These are phyloP conservation scores for Cairina moschata DNA, from an alignment of 2,113 vertebrate species.

Conservation along the genomic window DNA sequence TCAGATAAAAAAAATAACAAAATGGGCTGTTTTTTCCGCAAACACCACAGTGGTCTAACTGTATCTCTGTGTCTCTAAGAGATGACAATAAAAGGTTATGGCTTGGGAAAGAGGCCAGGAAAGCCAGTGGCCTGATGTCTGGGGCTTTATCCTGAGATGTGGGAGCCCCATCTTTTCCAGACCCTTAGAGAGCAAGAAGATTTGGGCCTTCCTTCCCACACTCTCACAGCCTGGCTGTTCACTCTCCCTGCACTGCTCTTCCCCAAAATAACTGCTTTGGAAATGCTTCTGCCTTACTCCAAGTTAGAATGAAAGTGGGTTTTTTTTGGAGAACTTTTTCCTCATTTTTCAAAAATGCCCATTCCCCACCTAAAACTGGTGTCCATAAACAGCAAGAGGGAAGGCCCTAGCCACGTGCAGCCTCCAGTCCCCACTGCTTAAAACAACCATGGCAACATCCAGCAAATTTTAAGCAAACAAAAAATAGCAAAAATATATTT, in stretches of 20 bases:
- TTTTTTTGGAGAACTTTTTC: neutral
- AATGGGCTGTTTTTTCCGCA: neutral
- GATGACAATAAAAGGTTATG: neutral
- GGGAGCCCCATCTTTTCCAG: neutral
- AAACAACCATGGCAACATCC: neutral
- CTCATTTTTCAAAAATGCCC: neutral
- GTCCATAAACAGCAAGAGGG: neutral
- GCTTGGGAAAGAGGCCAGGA: neutral
- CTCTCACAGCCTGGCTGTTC: neutral
- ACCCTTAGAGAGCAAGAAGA: neutral
- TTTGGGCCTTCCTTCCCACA: fast-evolving
- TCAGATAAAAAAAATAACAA: neutral
- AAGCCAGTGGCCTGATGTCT: neutral
- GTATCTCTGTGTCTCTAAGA: neutral
- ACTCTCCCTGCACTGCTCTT: neutral
- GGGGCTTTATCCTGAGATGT: neutral
- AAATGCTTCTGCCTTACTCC: neutral
- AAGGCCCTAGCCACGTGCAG: fast-evolving
- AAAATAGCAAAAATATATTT: neutral
- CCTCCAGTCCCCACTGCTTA: neutral
- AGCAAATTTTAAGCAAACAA: neutral
- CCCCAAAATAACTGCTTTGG: neutral
- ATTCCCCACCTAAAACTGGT: neutral
- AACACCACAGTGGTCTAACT: neutral
- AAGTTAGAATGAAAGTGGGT: neutral